phyloP scores from a whole-genome alignment of 2,888 invertebrate species.

The Physocephala rufipes region DNA sequence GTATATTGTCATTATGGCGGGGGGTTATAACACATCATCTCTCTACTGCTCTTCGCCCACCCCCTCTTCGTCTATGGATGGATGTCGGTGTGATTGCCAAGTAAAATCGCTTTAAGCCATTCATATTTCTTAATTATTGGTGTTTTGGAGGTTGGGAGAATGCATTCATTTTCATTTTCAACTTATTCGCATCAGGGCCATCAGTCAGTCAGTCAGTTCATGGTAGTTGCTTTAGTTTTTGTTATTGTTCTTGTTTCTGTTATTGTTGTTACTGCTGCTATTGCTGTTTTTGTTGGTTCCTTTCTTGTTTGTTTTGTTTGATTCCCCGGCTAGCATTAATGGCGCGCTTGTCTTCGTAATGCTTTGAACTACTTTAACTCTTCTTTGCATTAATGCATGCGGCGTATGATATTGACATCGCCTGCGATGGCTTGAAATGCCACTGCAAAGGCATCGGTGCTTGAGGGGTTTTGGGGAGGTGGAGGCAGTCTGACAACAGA shows the following conservation, averaged over 20 bases:
- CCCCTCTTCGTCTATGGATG: too few relatives aligned
- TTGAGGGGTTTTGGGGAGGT: neutral
- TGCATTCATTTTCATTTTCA: constrained; percentile 33
- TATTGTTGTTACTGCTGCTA: neutral
- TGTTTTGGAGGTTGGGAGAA: neutral
- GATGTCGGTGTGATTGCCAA: neutral
- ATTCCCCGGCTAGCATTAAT: too few relatives aligned
- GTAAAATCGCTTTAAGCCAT: neutral
- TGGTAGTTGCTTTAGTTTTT: neutral
- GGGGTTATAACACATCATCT: too few relatives aligned
- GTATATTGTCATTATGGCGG: neutral
- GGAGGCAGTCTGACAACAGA: neutral
- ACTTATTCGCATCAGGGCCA: constrained; percentile 8
- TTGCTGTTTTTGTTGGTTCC: constrained; percentile 4
- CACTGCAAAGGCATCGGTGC: neutral
- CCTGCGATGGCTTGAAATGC: neutral
- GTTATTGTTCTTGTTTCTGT: neutral
- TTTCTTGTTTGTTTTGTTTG: neutral
- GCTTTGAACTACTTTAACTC: neutral
- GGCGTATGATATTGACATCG: constrained; percentile 21
- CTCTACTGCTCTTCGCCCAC: too few relatives aligned
- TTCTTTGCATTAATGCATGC: constrained; percentile 12
- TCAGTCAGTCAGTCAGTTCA: constrained; percentile 7
- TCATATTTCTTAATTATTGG: neutral
- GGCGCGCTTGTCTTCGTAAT: neutral